phyloP scores from a whole-genome alignment of 2,113 vertebrate species.

The Odontesthes bonariensis region DNA sequence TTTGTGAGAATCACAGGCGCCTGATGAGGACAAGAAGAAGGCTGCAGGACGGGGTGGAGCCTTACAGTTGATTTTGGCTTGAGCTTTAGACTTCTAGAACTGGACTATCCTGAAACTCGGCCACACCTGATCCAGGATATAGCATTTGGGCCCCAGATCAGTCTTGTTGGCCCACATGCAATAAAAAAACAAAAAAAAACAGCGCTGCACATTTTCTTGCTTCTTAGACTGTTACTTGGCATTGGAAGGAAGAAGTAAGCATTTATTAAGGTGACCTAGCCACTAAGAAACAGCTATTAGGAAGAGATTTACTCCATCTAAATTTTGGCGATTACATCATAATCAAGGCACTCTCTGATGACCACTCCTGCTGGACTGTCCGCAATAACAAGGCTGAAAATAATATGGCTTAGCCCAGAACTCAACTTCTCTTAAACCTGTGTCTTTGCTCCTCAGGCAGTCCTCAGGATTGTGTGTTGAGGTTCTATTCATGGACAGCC shows the following conservation, averaged over 20 bases:
- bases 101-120: constrained; percentile 39
- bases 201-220: constrained; percentile 27
- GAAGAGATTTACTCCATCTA: constrained; percentile 59
- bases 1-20: background rate
- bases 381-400: constrained; percentile 55
- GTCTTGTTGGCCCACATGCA: background rate
- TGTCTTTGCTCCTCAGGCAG: constrained; percentile 26
- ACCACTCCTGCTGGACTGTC: constrained; percentile 38
- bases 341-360: constrained; percentile 30
- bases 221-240: constrained; percentile 32
- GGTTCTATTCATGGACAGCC: constrained; percentile 48
- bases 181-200: constrained; percentile 59
- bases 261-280: constrained; percentile 73
- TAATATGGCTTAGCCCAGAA: constrained; percentile 31
- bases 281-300: constrained; percentile 73
- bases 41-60: constrained; percentile 17
- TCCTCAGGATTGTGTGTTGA: constrained; percentile 25
- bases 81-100: constrained; percentile 33
- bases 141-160: constrained; percentile 18
- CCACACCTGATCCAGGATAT: constrained; percentile 52
- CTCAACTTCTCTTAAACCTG: constrained; percentile 15
- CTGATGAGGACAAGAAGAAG: constrained; percentile 19
- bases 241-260: constrained; percentile 48
- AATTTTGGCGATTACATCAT: constrained; percentile 42
- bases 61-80: constrained; percentile 61